Evolutionary conservation across 2,113 vertebrate genomes (phyloP).

Genomic region (Chlorocebus sabaeus): DNA sequence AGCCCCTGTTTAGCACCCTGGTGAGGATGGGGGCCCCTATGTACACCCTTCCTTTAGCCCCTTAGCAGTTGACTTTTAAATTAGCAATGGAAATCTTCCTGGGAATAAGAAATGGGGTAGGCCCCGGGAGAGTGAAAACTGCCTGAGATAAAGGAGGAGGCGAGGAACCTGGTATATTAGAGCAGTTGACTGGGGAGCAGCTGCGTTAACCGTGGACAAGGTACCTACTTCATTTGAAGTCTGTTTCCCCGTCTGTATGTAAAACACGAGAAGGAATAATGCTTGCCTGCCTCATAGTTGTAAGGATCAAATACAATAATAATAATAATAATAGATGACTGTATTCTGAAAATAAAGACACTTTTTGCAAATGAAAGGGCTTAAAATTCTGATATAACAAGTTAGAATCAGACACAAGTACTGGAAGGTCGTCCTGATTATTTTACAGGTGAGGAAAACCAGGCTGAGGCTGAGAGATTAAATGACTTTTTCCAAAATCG

Average conservation of each 20-base stretch:
- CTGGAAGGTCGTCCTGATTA: background rate
- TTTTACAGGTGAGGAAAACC: constrained; percentile 26
- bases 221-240: background rate
- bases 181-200: background rate
- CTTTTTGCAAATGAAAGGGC: background rate
- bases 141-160: background rate
- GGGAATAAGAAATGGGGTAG: constrained; percentile 2
- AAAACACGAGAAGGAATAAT: constrained; percentile 4
- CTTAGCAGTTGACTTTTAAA: constrained; percentile 33
- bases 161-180: background rate
- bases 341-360: background rate
- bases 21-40: background rate
- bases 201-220: background rate
- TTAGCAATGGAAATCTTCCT: background rate
- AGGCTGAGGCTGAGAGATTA: background rate
- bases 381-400: background rate
- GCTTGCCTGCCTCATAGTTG: background rate
- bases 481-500: background rate
- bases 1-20: background rate
- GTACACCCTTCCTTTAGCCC: background rate
- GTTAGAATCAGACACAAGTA: background rate
- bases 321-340: background rate
- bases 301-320: constrained; percentile 27
- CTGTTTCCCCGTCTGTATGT: background rate
- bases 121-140: background rate